Evolutionary conservation across 2,888 invertebrate genomes (phyloP).

Genomic region (Marronus borbonicus): DNA sequence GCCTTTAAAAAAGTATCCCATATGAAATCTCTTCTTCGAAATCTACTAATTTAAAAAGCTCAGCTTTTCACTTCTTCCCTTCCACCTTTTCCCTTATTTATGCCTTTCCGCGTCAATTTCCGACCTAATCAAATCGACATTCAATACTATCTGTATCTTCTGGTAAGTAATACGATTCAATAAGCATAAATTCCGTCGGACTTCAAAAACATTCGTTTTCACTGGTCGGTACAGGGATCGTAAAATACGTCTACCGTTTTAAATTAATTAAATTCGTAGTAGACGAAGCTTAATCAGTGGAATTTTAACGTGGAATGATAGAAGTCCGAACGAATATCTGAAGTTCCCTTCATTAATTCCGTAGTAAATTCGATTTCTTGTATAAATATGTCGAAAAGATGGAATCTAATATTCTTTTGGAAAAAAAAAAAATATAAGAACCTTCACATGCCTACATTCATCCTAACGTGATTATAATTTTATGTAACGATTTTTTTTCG

Average conservation of each 20-base stretch:
- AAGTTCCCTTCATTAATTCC: neutral
- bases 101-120: no score
- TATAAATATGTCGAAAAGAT: neutral
- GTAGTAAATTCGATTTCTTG: neutral
- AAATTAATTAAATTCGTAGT: constrained; percentile 10
- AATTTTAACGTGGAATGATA: constrained; percentile 2
- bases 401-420: neutral
- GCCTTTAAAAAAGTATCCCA: no score
- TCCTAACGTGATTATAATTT: no score
- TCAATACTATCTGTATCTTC: no score
- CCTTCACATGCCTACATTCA: no score
- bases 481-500: no score
- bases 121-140: no score
- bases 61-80: no score
- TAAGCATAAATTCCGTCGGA: neutral
- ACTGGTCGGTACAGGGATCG: neutral
- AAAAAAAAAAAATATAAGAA: neutral
- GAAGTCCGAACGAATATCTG: neutral
- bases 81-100: no score
- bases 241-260: neutral
- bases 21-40: no score
- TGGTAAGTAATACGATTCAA: neutral
- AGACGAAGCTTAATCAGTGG: neutral
- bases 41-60: no score
- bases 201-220: constrained; percentile 1